phyloP scores from a whole-genome alignment of 2,888 invertebrate genomes.

The Ecdyonurus torrentis region DNA sequence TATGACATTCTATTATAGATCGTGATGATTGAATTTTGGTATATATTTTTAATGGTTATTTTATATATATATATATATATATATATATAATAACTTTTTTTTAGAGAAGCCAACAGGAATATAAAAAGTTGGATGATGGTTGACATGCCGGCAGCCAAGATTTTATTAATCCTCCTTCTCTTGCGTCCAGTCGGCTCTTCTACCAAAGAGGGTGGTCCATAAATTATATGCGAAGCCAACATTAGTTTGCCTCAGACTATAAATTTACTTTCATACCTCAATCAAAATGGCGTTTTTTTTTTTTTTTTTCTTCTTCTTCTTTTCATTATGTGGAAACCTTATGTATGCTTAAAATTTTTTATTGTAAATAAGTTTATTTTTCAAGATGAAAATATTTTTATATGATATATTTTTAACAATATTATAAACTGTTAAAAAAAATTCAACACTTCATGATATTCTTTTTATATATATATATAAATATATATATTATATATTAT shows the following conservation, averaged over 20 bases:
- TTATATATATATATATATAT: no score
- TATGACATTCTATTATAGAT: not conserved
- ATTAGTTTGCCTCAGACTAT: not conserved
- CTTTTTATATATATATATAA: not conserved
- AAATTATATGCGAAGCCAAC: not conserved
- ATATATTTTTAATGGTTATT: not conserved
- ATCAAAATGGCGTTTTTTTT: not conserved
- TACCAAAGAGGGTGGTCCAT: not conserved
- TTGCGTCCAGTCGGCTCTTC: no score
- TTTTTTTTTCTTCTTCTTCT: no score
- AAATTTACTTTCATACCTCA: not conserved
- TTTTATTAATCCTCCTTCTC: not conserved
- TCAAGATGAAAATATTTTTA: no score
- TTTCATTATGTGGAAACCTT: not conserved
- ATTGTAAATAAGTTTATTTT: no score
- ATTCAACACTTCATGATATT: not conserved
- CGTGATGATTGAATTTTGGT: not conserved
- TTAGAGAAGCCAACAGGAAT: not conserved
- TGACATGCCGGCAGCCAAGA: not conserved
- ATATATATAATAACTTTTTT: not conserved
- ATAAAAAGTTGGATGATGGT: not conserved
- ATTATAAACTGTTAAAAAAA: not conserved
- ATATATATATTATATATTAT: not conserved
- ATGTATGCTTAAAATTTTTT: no score
- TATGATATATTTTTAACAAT: no score